Evolutionary conservation across 2,113 vertebrate species (phyloP).

Genomic region (Aspiorhynchus laticeps): DNA sequence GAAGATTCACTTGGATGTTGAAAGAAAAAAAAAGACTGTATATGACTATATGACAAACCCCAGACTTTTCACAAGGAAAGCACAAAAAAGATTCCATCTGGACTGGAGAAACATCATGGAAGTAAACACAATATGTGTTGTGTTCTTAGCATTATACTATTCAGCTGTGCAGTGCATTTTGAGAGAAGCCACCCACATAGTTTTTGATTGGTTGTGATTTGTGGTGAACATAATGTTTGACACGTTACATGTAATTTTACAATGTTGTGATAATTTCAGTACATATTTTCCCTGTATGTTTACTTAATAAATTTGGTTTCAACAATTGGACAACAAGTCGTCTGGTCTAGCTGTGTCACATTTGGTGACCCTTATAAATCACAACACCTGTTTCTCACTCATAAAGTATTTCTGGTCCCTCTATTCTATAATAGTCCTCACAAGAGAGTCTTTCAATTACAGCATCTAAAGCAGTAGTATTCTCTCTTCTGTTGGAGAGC

Average conservation of each 20-base stretch:
- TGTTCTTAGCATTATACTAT: not conserved
- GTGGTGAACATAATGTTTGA: not conserved
- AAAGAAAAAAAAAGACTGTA: not conserved
- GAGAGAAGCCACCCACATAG: not conserved
- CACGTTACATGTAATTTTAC: not conserved
- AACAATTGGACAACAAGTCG: not conserved
- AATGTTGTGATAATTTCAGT: not conserved
- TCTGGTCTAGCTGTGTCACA: not conserved
- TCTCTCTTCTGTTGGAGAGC: not conserved
- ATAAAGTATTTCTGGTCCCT: not conserved
- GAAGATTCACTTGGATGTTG: not conserved
- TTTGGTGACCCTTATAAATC: not conserved
- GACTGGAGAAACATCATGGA: not conserved
- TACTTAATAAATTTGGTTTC: too few relatives aligned
- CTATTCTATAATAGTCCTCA: not conserved
- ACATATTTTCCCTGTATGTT: not conserved
- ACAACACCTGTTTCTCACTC: not conserved
- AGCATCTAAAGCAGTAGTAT: not conserved
- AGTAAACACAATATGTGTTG: not conserved
- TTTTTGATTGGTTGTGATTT: not conserved
- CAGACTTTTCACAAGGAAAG: not conserved
- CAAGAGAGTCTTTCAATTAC: not conserved
- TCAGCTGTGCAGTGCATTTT: not conserved
- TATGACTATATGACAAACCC: not conserved
- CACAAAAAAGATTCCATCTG: not conserved